Evolutionary conservation across 1,140 invertebrate species (phyloP), one percentile per base, ranked within the genome.

Genomic region (Drosophila erecta): DNA sequence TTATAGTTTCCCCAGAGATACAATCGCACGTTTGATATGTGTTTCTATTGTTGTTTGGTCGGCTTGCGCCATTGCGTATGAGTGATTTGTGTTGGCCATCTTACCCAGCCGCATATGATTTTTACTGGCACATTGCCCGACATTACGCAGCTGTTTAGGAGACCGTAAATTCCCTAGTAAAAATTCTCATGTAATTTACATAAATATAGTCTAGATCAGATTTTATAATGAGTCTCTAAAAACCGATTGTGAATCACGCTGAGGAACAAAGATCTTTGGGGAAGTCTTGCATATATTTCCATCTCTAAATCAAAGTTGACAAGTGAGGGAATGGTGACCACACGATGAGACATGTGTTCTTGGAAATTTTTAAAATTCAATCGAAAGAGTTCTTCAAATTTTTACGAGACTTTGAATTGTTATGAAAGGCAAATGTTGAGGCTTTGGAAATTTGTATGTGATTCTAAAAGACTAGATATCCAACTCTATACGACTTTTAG

Each of bases 71-170:
- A 77, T 62, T 90, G 80, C 84, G 80, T 90, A 89, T 84, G 85
- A 80, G 76, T 90, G 80, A 89, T 89, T 80, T 87, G 78, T 79
- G 81, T 62, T 73, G 57, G 51, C 60, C 60, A 64, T 58, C 60
- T 35, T 64, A 60, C 43, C 71, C 67, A 43, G 69, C n/a, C 37
- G 30, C 38, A 71, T 64, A 50, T 53, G 65, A 60, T 33, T 58
- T 78, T 74, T 66, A 53, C 72, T 76, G 84, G 85, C 84, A 78
- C 47, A 44, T 56, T 89, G 84, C 84, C 84, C 85, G 73, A 84
- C 72, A 90, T 89, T 84, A 89, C 85, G 85, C 84, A 89, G 84
- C 85, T 90, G 84, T 84, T 66, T 81, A 70, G 71, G 66, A 66
- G 57, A 56, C 60, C 57, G 79, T 70, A 80, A 69, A 85, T 74